These are phyloP conservation scores for Diaprepes abbreviatus DNA, from an alignment of 2,888 invertebrate species.

Conservation along the genomic window DNA sequence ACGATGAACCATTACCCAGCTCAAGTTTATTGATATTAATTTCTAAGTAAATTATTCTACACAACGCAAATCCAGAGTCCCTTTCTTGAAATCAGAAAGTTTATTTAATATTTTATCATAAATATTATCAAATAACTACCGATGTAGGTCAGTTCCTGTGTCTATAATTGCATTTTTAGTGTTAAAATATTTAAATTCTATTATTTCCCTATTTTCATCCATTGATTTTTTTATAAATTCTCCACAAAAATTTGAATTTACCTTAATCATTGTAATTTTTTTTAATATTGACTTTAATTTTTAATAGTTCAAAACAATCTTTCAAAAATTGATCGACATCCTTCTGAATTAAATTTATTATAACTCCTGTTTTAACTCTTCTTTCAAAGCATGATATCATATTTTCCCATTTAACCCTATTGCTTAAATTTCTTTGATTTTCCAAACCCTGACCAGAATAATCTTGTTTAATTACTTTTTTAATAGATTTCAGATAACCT, in stretches of 20 bases:
- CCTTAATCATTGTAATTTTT: conserved; percentile 27
- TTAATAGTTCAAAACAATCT: conserved; percentile 36
- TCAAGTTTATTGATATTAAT: conserved; percentile 52
- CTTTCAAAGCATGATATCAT: conserved; percentile 5
- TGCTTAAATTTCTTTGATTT: too few relatives aligned
- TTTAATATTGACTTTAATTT: too few relatives aligned
- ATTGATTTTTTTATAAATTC: conserved; percentile 46
- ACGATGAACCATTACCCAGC: conserved; percentile 40
- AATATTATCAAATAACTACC: conserved; percentile 51
- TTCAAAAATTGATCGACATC: conserved; percentile 41
- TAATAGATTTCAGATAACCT: too few relatives aligned
- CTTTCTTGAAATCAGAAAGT: conserved; percentile 54
- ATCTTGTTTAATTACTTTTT: too few relatives aligned
- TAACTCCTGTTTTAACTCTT: conserved; percentile 26
- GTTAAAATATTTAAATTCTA: conserved; percentile 27
- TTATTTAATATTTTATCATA: conserved; percentile 44
- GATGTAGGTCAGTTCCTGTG: conserved; percentile 39
- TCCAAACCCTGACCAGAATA: too few relatives aligned
- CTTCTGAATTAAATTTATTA: conserved; percentile 40
- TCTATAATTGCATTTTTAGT: conserved; percentile 45
- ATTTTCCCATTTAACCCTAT: conserved; percentile 24
- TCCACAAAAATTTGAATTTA: conserved; percentile 47
- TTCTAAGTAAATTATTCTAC: conserved; percentile 42
- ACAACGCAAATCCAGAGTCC: conserved; percentile 52
- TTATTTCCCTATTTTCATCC: conserved; percentile 37